Evolutionary conservation across 2,888 invertebrate genomes (phyloP), one percentile per base, ranked within the genome.

Genomic region (Cataglyphis cursor): DNA sequence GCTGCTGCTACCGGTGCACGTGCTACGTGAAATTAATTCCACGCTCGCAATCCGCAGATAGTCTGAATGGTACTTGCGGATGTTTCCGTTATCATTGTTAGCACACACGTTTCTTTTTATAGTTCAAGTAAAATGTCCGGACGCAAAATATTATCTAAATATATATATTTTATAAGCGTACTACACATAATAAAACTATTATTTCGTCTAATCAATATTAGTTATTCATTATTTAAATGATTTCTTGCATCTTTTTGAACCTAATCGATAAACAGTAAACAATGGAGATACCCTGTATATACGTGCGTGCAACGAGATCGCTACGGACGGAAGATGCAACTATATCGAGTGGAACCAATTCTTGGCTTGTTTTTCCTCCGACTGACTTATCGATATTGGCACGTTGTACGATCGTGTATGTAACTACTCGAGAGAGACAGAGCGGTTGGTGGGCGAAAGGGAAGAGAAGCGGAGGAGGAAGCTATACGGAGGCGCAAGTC

Each of bases 321-420:
- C 87, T 85, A 75, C 90, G 83, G 86, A 89, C 85, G 87, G 86
- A 87, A 91, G 90, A 91, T 83, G 91, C 89, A 91, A 83, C 85
- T 85, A 75, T 74, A 86, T 78, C 88, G 66, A 84, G 81, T 84
- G 85, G 89, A 90, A 92, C 90, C 90, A 90, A 91, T 92, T 88
- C 90, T 89, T 90, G 87, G 90, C 87, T 87, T 86, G 89, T 92
- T 93, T 92, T 92, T 92, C 90, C 88, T 89, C 88, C 88, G 89
- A 85, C 92, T 94, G 93, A 94, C 92, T 94, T 94, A 94, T 93
- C 93, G 94, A 93, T 94, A 94, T 93, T 94, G 94, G 93, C 92
- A 89, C 90, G 91, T 92, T 91, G 88, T 83, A 88, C 88, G 87
- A 88, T 88, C 89, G 86, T 90, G 87, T 88, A 88, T 85, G 90